phyloP scores from a whole-genome alignment of 2,797 vertebrate species.

The Eurystomus glaucurus region DNA sequence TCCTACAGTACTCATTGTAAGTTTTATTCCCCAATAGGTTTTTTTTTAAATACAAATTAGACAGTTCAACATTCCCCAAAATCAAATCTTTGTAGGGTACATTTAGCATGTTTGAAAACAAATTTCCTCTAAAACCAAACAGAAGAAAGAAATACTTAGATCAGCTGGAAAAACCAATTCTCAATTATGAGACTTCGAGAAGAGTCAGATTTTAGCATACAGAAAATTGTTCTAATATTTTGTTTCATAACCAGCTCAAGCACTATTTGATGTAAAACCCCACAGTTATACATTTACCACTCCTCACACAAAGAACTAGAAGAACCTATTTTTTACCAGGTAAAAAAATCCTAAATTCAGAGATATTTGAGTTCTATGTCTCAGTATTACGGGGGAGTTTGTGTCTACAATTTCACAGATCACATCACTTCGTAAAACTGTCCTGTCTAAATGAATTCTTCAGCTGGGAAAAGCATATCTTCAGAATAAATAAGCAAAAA shows the following conservation, averaged over 20 bases:
- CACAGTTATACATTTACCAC: neutral
- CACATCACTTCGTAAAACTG: neutral
- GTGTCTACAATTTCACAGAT: neutral
- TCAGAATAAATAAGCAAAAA: neutral
- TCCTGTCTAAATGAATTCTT: neutral
- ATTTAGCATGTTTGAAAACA: neutral
- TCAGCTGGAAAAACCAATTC: neutral
- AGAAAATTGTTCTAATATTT: neutral
- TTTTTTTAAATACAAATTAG: neutral
- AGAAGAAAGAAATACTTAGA: rapidly evolving
- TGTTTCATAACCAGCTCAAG: neutral
- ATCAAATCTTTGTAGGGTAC: neutral
- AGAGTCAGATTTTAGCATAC: neutral
- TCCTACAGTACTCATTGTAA: neutral
- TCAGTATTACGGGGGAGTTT: neutral
- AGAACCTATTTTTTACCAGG: rapidly evolving
- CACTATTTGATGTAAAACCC: neutral
- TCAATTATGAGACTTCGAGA: neutral
- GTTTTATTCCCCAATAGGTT: neutral
- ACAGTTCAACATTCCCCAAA: neutral
- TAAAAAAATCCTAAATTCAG: neutral
- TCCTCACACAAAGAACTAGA: neutral
- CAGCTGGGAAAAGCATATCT: neutral
- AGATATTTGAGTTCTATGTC: rapidly evolving
- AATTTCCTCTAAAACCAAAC: neutral